Base-by-base conservation (phyloP, 2,113 vertebrate genomes). In the Sorex fumeus region DNA sequence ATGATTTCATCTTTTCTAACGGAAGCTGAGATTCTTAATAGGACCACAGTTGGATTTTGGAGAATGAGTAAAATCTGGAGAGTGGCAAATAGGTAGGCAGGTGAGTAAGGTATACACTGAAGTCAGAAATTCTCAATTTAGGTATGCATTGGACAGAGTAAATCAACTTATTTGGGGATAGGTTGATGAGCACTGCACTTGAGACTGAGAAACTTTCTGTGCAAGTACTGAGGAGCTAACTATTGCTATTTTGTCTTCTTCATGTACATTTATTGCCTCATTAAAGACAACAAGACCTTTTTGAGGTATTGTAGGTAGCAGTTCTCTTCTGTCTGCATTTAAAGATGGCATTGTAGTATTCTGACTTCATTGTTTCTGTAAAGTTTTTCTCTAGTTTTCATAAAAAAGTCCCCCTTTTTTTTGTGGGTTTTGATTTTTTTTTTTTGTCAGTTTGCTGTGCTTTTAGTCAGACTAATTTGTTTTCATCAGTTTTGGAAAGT, bases 21-120 rank as follows among this genome's bases (percentile, higher is more conserved):
- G 53, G 21, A 23, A 93, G 50, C 15, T 79, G 84, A 91, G 82
- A 80, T 87, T 76, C 19, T 32, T 53, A 4, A 23, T 84, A 16
- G 25, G 47, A 19, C 43, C 79, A 64, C 36, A 80, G 69, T 19
- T 36, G 15, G 13, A 91, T 67, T 74, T 88, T 78, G 36, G 83
- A 78, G 27, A 78, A 43, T n/a, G 27, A 21, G 18, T 84, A 93
- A 80, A 91, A 77, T 19, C 45, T 77, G 11, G 3, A 3, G 45
- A 89, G 66, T 25, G 77, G 25, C 28, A 32, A 85, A 27, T 34
- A 60, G 66, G 8, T n/a, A n/a, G 71, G 6, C 66, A 32, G 30
- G 45, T 71, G n/a, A 23, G 64, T 57, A 71, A 83, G 32, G 60
- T 72, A 21, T 62, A 23, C 71, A 60, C 45, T 47, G 25, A 34